Evolutionary conservation across 1,140 invertebrate genomes (phyloP), one percentile per base, ranked within the genome.

Genomic region (Melitaea cinxia): DNA sequence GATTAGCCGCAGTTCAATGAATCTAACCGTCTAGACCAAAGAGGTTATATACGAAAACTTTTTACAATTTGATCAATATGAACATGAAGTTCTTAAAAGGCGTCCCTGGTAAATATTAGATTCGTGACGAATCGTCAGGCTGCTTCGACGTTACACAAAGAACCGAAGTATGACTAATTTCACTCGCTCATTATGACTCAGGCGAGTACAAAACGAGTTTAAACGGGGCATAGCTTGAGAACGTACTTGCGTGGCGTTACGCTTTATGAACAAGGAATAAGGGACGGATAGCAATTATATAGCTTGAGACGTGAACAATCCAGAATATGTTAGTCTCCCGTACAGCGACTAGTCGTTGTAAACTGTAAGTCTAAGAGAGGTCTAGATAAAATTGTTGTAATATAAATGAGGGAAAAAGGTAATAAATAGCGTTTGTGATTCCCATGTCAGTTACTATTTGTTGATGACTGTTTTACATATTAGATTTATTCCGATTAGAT

Each of bases 221-320:
- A 66, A 82, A 79, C 77, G 64, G 66, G 71, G 58, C 80, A 70
- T 56, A 65, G 53, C 73, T 23, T 80, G 81, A 78, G 83, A 85
- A 84, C 76, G 45, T 54, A 79, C 70, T 81, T 81, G 80, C 77
- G 80, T 81, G 77, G 76, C 82, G 85, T 77, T 80, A 83, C 82
- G 85, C 78, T 80, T 60, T 72, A 68, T 81, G 81, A 82, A 81
- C 85, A 88, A 82, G 80, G 79, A 81, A 83, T 83, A 78, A 87
- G 77, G 80, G 76, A 74, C 73, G 77, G 65, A 71, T 64, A 75
- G 75, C 82, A 70, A 80, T 69, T 76, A 77, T 78, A 68, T 76
- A 72, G 28, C 49, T 52, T 53, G 58, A 52, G 58, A 61, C 52
- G 35, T 52, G 45, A 56, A 57, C 12, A 6, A 9, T 33, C 30